Evolutionary conservation across 2,888 invertebrate genomes (phyloP).

Genomic region (Temnothorax unifasciatus): DNA sequence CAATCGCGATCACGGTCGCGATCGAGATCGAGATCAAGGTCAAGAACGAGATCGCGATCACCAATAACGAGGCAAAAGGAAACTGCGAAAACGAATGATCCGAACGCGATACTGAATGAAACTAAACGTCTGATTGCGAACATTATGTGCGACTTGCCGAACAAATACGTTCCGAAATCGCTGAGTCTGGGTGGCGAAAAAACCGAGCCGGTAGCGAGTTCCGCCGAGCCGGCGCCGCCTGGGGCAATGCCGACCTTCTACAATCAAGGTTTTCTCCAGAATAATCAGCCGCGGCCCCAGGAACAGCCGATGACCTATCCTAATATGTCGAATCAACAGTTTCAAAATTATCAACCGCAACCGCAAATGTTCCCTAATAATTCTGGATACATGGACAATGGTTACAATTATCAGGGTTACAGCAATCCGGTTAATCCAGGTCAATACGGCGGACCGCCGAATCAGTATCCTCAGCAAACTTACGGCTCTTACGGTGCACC

Average conservation of each 20-base stretch:
- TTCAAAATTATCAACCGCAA: conserved; percentile 76
- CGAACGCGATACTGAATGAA: conserved; percentile 87
- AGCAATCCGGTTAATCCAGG: conserved; percentile 76
- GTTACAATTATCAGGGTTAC: conserved; percentile 82
- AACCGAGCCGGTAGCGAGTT: conserved; percentile 28
- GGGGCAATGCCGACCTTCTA: conserved; percentile 66
- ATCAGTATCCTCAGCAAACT: conserved; percentile 77
- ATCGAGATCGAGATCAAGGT: conserved; percentile 80
- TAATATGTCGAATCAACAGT: conserved; percentile 75
- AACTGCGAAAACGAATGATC: conserved; percentile 80
- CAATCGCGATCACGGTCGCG: conserved; percentile 80
- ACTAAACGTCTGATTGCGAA: conserved; percentile 89
- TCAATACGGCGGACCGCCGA: conserved; percentile 76
- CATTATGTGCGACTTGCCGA: conserved; percentile 88
- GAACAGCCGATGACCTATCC: conserved; percentile 74
- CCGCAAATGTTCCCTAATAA: conserved; percentile 75
- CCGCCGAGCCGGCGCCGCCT: conserved; percentile 50
- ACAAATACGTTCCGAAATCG: conserved; percentile 83
- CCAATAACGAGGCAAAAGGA: conserved; percentile 69
- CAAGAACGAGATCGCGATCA: conserved; percentile 79
- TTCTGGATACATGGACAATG: conserved; percentile 82
- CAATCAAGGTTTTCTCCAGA: conserved; percentile 72
- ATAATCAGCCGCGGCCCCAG: conserved; percentile 68
- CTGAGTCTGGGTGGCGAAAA: conserved; percentile 66
- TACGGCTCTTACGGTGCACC: conserved; percentile 78